phyloP scores from a whole-genome alignment of 2,797 vertebrate species.

The Myiotriccus ornatus region DNA sequence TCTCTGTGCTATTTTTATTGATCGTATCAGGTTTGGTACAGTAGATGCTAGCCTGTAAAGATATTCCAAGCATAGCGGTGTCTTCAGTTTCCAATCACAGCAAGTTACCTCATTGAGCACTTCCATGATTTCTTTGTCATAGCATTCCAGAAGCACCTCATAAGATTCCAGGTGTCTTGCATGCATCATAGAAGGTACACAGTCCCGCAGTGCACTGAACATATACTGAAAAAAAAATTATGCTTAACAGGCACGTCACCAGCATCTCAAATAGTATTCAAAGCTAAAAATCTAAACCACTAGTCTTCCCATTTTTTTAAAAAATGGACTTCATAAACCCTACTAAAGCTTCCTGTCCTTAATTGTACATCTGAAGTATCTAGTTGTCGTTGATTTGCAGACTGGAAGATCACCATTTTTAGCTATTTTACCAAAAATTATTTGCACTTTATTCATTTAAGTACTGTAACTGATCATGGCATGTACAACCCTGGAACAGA shows the following conservation, averaged over 20 bases:
- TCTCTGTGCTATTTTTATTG: neutral
- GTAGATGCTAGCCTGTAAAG: neutral
- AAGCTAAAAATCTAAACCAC: neutral
- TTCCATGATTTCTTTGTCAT: conserved; percentile 94
- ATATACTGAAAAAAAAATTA: conserved; percentile 84
- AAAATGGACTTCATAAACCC: neutral
- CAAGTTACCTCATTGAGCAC: conserved; percentile 91
- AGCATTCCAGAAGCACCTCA: conserved; percentile 89
- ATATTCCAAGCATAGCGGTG: neutral
- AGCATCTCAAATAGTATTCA: neutral
- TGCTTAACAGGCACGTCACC: neutral
- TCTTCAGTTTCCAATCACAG: neutral
- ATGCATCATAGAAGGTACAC: conserved; percentile 91
- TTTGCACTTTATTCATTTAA: neutral
- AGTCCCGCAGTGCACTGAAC: conserved; percentile 94
- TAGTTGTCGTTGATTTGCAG: neutral
- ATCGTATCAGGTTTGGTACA: neutral
- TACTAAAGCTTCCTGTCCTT: neutral
- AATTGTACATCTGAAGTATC: neutral
- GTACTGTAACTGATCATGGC: neutral
- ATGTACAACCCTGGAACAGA: neutral
- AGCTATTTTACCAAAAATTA: neutral
- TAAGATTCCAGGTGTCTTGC: conserved; percentile 91
- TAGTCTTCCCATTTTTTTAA: neutral
- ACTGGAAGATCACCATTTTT: neutral